Percentiles rank a stretch among this genome's conserved stretches.
phyloP scores from a whole-genome alignment of 2,888 invertebrate species.

The Lepetodrilus schrolli region DNA sequence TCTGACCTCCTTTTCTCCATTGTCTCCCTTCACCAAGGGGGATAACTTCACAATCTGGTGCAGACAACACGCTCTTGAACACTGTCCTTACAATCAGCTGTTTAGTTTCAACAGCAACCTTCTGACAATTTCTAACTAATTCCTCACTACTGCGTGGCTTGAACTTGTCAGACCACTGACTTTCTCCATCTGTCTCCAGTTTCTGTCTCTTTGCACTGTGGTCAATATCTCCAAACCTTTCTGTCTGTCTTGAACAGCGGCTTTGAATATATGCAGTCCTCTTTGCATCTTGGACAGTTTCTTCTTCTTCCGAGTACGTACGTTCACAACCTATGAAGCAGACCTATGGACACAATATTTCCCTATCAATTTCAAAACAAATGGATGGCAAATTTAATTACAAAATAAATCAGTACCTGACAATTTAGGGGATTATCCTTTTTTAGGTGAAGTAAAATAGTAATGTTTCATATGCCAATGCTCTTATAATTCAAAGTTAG shows the following conservation, averaged over 20 bases:
- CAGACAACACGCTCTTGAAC: slow-evolving; percentile 79
- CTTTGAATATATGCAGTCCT: slow-evolving; percentile 58
- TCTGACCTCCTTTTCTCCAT: slow-evolving; percentile 71
- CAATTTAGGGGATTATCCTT: no score
- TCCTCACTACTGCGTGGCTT: slow-evolving; percentile 79
- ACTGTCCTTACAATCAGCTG: slow-evolving; percentile 81
- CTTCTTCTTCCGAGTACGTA: slow-evolving; percentile 50
- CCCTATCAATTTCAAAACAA: no score
- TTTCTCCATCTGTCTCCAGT: neutral
- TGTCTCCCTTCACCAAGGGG: slow-evolving; percentile 45
- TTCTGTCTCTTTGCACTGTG: neutral
- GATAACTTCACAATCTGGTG: slow-evolving; percentile 41
- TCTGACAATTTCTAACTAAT: slow-evolving; percentile 89
- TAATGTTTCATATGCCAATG: no score
- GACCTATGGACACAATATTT: no score
- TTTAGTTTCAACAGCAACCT: slow-evolving; percentile 82
- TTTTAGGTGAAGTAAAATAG: no score
- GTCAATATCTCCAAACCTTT: no score
- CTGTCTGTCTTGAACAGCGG: slow-evolving; percentile 33
- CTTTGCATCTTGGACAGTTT: slow-evolving; percentile 47
- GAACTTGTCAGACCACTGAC: slow-evolving; percentile 61
- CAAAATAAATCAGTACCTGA: no score
- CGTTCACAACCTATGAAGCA: slow-evolving; percentile 68
- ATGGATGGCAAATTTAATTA: no score
- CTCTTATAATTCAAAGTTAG: no score